Base-by-base conservation (phyloP, 2,797 vertebrate genomes). In the Anableps anableps region DNA sequence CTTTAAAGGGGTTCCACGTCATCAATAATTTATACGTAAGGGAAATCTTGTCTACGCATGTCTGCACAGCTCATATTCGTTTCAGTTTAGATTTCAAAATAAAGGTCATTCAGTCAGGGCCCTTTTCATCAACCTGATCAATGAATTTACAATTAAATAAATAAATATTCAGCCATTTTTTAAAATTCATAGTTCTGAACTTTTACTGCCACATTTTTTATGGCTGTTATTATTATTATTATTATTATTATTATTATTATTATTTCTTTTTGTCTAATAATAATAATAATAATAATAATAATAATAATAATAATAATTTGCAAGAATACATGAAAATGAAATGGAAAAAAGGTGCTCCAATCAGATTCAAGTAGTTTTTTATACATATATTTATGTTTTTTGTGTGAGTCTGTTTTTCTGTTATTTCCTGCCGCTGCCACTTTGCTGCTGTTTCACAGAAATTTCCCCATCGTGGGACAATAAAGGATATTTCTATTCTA, bases 1-100 rank as follows among this genome's bases (percentile, higher is more conserved):
- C 60, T 82, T 87, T 83, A 77, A 87, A 91, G 74, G 74, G 81
- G 87, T 88, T 77, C 50, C 64, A 48, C 38, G 1, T 83, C 80
- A 91, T 92, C 31, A 26, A 93, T 93, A 80, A 91, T 94, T 92
- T 83, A 95, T 91, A 62, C 83, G n/a, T 72, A 45, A 64, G 62
- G 19, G 31, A 76, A 64, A 51, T 83, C 77, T 80, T 53, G 6
- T 83, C 85, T 89, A 53, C 88, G 87, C 85, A 84, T 89, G 86
- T 85, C 75, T 83, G 84, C 71, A 80, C 58, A 38, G 31, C 64
- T 41, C 45, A 16, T n/a, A n/a, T 75, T 74, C 31, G 38, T 45
- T 58, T 82, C 74, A 79, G 50, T 31, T 82, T 75, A 48, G 48
- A 75, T 86, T 86, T 85, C 45, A 83, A 74, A 85, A 73, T 72